Evolutionary conservation across 35 echinoderm and acorn worm species (phyloP), one percentile per base, ranked within the genome.

Genomic region (Anneissia japonica): DNA sequence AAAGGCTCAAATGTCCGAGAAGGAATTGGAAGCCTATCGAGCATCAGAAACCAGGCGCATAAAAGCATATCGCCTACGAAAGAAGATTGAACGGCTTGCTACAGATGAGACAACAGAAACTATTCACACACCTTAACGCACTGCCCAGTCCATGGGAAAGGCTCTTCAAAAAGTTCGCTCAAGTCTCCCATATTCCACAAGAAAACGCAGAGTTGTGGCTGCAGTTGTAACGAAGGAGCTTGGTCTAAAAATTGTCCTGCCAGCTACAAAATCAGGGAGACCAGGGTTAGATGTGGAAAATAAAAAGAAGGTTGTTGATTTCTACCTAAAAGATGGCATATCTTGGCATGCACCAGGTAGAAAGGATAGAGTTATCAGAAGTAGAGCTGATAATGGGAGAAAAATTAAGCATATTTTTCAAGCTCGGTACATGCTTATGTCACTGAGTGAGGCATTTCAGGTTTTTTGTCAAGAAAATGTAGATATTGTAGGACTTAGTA

Each of bases 381-480:
- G 46, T 39, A 32, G 37, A n/a, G 77, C 40, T 35, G 3, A 56
- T 0, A 46, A 30, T 79, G 88, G 88, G 36, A 43, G 79, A 0
- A 55, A 85, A 79, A 79, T 37, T 34, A 84, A 90, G 79, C 46
- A 37, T 29, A 51, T 74, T 36, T 39, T 78, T 19, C 88, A 85
- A 77, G 39, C 82, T 36, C 75, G 32, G 36, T 78, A 84, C 73
- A 84, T 90, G 88, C 80, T 77, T n/a, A 90, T 85, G 82, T 78
- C 82, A 29, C 78, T 85, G 32, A 77, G 32, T 3, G 88, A 90
- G 46, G 37, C 81, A 72, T 32, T 85, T 74, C 17, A 82, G 6
- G 35, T 89, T 30, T 51, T 39, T 79, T 89, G 77, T 32, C 16
- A 17, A 83, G 46, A 30, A 35, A 81, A 89, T 38, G 56, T 36